Percentiles rank a stretch among this genome's conserved stretches.
These are phyloP conservation scores for Apodemus sylvaticus DNA, from an alignment of 2,113 vertebrate species.

Conservation along the genomic window DNA sequence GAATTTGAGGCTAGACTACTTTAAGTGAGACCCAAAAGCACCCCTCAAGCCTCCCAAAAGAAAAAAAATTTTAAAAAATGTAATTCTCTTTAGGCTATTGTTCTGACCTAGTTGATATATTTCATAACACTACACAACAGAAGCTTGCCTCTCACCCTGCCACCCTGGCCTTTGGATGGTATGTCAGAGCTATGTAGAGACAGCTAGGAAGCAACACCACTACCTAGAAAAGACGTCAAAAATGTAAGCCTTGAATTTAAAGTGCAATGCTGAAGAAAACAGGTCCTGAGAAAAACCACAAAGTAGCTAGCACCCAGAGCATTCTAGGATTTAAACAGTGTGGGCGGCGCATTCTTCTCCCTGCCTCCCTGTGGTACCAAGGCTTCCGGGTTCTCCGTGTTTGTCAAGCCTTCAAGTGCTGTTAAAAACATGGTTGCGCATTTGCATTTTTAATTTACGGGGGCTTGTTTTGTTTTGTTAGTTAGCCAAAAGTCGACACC, in stretches of 20 bases:
- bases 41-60: too few relatives aligned
- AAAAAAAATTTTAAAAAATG: neutral
- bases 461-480: neutral
- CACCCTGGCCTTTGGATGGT: neutral
- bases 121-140: neutral
- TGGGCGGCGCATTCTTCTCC: neutral
- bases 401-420: neutral
- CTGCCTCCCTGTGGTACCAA: too few relatives aligned
- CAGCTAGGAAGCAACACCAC: neutral
- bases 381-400: neutral
- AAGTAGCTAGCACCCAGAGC: neutral
- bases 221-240: neutral
- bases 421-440: neutral
- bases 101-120: neutral
- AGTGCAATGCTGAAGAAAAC: slow-evolving; percentile 26
- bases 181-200: neutral
- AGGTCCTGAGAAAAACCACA: slow-evolving; percentile 13
- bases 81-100: neutral
- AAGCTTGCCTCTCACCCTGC: neutral
- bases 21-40: neutral
- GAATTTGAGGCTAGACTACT: neutral
- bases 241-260: slow-evolving; percentile 37
- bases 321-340: neutral
- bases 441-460: neutral
- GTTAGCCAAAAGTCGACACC: neutral